Evolutionary conservation across 1,140 invertebrate species (phyloP).

Genomic region (Drosophila tristis): DNA sequence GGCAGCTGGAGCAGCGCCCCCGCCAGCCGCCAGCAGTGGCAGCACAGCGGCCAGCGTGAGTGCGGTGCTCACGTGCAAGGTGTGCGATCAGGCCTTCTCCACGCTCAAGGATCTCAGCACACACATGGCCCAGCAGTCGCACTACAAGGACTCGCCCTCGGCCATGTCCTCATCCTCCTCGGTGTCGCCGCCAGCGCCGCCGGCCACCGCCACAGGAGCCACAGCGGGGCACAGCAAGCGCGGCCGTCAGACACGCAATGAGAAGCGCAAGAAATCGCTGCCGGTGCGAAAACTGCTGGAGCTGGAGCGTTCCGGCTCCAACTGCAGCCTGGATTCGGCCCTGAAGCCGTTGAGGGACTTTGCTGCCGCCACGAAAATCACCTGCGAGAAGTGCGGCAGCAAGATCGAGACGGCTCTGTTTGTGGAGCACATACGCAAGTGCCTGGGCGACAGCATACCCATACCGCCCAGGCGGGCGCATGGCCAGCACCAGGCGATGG

Average conservation of each 20-base stretch:
- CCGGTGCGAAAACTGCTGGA: conserved; percentile 96
- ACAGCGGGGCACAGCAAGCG: conserved; percentile 88
- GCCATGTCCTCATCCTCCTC: conserved; percentile 15
- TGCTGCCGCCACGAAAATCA: conserved; percentile 90
- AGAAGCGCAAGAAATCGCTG: conserved; percentile 96
- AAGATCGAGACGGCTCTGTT: conserved; percentile 97
- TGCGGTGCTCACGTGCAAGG: conserved; percentile 97
- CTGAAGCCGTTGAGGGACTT: conserved; percentile 87
- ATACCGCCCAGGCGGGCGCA: conserved; percentile 80
- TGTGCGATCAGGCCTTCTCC: conserved; percentile 97
- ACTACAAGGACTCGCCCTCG: conserved; percentile 97
- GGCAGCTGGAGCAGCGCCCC: background rate
- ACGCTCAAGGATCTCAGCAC: conserved; percentile 97
- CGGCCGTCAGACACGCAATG: conserved; percentile 90
- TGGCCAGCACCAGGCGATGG: conserved; percentile 5
- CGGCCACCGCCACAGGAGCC: background rate
- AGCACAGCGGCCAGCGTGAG: conserved; percentile 84
- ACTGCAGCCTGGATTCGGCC: conserved; percentile 87
- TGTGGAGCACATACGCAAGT: conserved; percentile 96
- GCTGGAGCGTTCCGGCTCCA: conserved; percentile 91
- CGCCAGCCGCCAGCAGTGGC: conserved; percentile 86
- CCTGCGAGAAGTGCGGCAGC: conserved; percentile 97
- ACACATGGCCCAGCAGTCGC: conserved; percentile 99
- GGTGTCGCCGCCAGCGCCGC: conserved; percentile 8
- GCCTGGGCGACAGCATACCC: conserved; percentile 89